Evolutionary conservation across 2,113 vertebrate species (phyloP).

Genomic region (Galbula dea): DNA sequence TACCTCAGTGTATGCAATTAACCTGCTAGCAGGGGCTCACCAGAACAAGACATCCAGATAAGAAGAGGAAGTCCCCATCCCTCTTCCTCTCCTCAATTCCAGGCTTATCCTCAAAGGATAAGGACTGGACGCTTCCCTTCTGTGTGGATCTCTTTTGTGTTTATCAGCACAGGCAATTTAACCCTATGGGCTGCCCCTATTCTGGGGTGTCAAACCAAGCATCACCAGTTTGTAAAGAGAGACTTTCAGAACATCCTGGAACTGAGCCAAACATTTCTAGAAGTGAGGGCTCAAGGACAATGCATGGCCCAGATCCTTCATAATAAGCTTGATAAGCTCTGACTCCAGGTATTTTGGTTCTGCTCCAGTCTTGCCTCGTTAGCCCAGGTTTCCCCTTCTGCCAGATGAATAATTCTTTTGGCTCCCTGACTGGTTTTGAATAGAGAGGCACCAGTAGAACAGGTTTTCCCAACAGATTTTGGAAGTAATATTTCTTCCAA

Average conservation of each 20-base stretch:
- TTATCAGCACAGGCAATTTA: not conserved
- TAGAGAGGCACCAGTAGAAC: not conserved
- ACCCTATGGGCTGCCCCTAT: not conserved
- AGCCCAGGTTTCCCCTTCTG: not conserved
- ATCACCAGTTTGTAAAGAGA: not conserved
- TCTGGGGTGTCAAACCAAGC: not conserved
- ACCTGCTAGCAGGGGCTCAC: slow-evolving; percentile 16
- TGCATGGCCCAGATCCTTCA: not conserved
- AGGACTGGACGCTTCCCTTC: not conserved
- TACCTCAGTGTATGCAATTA: not conserved
- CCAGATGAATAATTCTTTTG: not conserved
- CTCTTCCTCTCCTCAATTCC: not conserved
- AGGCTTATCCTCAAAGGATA: not conserved
- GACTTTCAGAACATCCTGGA: not conserved
- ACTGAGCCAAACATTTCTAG: not conserved
- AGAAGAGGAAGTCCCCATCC: not conserved
- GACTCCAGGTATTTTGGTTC: not conserved
- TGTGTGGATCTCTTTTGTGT: not conserved
- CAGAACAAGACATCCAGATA: not conserved
- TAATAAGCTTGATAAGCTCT: not conserved
- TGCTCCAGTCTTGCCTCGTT: not conserved
- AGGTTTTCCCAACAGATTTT: not conserved
- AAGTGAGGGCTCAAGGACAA: not conserved
- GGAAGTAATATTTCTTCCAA: not conserved
- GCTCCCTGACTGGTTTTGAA: not conserved